Conservation (phyloP, 2,888 invertebrate genomes). For the Halocaridina rubra region DNA sequence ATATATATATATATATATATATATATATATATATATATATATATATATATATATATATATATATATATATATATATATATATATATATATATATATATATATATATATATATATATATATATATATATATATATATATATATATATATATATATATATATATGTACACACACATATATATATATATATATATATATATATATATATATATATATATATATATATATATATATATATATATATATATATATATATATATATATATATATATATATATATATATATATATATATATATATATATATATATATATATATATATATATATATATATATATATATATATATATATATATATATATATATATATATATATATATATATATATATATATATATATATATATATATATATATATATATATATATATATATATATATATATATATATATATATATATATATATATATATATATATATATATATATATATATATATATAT, state of each 20-base stretch:
- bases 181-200: not conserved
- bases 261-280: not conserved
- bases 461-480: not conserved
- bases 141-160: not conserved
- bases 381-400: not conserved
- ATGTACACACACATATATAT: not conserved
- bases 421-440: not conserved
- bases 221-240: constrained; percentile 20
- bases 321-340: not conserved
- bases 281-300: not conserved
- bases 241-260: constrained; percentile 1
- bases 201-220: constrained; percentile 5
- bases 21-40: not conserved
- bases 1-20: not conserved
- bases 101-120: not conserved
- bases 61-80: constrained; percentile 13
- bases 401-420: not conserved
- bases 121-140: not conserved
- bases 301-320: not conserved
- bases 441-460: not conserved
- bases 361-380: not conserved
- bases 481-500: no score
- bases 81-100: constrained; percentile 1
- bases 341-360: not conserved
- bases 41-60: constrained; percentile 16